Evolutionary conservation across 2,113 vertebrate genomes (phyloP).

Genomic region (Scatophagus argus): DNA sequence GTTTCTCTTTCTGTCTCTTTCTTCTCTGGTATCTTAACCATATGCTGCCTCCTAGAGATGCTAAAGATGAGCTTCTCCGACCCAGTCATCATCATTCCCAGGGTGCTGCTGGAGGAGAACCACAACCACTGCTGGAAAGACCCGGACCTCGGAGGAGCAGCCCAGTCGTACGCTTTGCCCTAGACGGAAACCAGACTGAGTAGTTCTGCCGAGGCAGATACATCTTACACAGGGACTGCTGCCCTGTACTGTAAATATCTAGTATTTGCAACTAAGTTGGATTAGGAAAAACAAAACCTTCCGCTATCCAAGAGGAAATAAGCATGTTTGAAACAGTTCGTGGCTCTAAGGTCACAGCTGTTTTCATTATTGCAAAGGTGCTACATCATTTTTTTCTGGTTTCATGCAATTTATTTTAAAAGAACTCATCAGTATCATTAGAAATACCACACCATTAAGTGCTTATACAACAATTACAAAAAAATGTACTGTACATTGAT

Average conservation of each 20-base stretch:
- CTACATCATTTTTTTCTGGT: slow-evolving; percentile 76
- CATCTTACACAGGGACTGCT: slow-evolving; percentile 43
- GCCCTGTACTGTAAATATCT: slow-evolving; percentile 73
- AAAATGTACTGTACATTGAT: slow-evolving; percentile 71
- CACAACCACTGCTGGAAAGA: slow-evolving; percentile 76
- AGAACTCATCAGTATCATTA: slow-evolving; percentile 53
- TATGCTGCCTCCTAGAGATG: slow-evolving; percentile 83
- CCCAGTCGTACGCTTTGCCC: slow-evolving; percentile 82
- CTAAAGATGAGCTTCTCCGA: slow-evolving; percentile 81
- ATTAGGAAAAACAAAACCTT: slow-evolving; percentile 30
- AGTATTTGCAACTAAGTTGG: slow-evolving; percentile 63
- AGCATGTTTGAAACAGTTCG: slow-evolving; percentile 71
- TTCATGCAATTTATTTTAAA: slow-evolving; percentile 60
- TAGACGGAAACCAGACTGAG: slow-evolving; percentile 77
- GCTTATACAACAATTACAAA: slow-evolving; percentile 70
- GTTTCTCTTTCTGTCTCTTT: slow-evolving; percentile 76
- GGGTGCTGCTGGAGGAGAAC: slow-evolving; percentile 85
- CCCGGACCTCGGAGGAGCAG: slow-evolving; percentile 74
- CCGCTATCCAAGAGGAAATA: slow-evolving; percentile 10
- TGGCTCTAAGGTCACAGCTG: slow-evolving; percentile 41
- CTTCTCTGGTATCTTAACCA: slow-evolving; percentile 70
- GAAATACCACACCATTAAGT: slow-evolving; percentile 76
- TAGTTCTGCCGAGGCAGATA: slow-evolving; percentile 46
- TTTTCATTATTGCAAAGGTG: slow-evolving; percentile 79
- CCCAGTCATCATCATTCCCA: slow-evolving; percentile 85